phyloP scores from a whole-genome alignment of 2,113 vertebrate genomes.

The Leiothrix lutea region DNA sequence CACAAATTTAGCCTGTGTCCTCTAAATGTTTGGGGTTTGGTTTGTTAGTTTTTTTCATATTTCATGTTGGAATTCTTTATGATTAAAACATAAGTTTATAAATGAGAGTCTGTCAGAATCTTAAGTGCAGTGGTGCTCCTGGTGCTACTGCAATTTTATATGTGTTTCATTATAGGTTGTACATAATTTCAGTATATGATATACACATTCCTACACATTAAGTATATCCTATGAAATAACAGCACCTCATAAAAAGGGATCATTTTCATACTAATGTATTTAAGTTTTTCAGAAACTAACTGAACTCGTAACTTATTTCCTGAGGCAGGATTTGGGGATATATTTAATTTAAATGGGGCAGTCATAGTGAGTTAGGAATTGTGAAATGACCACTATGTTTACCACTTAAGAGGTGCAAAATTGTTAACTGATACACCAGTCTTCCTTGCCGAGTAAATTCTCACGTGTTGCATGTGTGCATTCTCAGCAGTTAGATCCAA shows the following conservation, averaged over 20 bases:
- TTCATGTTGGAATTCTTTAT: not conserved
- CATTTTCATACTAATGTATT: slow-evolving; percentile 45
- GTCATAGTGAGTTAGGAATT: slow-evolving; percentile 30
- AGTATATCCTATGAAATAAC: slow-evolving; percentile 47
- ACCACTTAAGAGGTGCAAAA: not conserved
- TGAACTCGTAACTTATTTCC: slow-evolving; percentile 5
- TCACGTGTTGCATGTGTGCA: not conserved
- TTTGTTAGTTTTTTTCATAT: not conserved
- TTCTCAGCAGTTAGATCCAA: not conserved
- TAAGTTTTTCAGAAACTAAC: slow-evolving; percentile 32
- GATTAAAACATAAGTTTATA: not conserved
- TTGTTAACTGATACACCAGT: not conserved
- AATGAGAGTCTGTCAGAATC: not conserved
- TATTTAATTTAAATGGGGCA: slow-evolving; percentile 34
- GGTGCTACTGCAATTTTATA: not conserved
- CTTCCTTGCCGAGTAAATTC: not conserved
- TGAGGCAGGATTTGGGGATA: slow-evolving; percentile 52
- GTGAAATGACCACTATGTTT: slow-evolving; percentile 6
- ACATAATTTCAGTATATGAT: slow-evolving; percentile 37
- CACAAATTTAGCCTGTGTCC: not conserved
- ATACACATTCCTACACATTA: slow-evolving; percentile 27
- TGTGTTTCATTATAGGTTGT: slow-evolving; percentile 25
- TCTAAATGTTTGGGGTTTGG: not conserved
- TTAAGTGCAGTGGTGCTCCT: not conserved
- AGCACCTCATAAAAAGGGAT: slow-evolving; percentile 51